Evolutionary conservation across 2,797 vertebrate species (phyloP), one percentile per base, ranked within the genome.

Genomic region (Pteronotus mesoamericanus): DNA sequence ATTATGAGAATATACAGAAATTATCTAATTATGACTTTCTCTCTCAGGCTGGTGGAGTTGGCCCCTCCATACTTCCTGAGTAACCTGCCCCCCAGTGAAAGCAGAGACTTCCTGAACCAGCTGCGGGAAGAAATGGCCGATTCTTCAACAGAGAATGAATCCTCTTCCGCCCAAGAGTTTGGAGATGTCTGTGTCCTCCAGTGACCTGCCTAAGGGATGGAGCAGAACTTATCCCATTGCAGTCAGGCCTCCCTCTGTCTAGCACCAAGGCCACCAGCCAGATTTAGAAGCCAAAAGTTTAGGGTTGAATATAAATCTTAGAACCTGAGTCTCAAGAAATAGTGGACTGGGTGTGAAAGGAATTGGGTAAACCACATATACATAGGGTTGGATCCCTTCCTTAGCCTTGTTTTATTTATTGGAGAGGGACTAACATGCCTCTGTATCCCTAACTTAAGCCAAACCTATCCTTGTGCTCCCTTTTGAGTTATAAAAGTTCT

Each of bases 41-140:
- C 57, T 91, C 8, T 0, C 93, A 99, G 99, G 99, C 98, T 99
- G 48, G 99, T 99, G 97, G 99, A 99, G 95, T 90, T 99, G 97
- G 98, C 99, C 0, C 99, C 99, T 9, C 99, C 99, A 96, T 99
- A 99, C 98, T 99, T 99, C 98, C 98, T 99, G 94, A 99, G 99
- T 91, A 99, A 99, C 97, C 98, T 99, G 91, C 99, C 99, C 0
- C 95, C 99, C 4, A 99, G 99, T 0, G 99, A 99, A n/a, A 99
- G 99, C 48, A 99, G 99, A 18, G 99, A 99, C 97, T 98, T 99
- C 94, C 98, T 99, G 89, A 99, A 99, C 98, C 98, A 99, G 97
- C 98, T 99, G 93, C 98, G 99, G 91, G 98, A 98, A 98, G 98
- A 98, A 92, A 93, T 99, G 94, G 77, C 61, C 9, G 96, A 94